Evolutionary conservation across 2,797 vertebrate species (phyloP), one percentile per base, ranked within the genome.

Genomic region (Lycodopsis pacificus): DNA sequence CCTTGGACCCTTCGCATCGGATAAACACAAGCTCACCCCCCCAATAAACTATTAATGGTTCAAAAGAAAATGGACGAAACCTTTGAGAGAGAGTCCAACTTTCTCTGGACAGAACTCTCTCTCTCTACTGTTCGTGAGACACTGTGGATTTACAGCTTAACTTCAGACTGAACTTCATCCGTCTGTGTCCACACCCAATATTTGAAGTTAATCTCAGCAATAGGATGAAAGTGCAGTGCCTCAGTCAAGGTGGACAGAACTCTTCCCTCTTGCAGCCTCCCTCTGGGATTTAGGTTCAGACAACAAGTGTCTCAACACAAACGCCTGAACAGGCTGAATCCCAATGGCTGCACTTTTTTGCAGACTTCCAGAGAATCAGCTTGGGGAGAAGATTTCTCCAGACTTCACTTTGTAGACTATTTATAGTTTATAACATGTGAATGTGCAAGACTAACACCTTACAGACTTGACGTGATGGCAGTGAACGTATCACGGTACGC

Each of bases 121-220:
- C 25, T 73, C 20, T 15, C 20, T 11, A 17, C 38, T 56, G 54
- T 62, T 46, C 19, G 49, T 14, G 46, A 70, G 32, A 59, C 36
- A 65, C 32, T 69, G 12, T 65, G 65, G 67, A 76, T 69, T 76
- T 61, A 59, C 68, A 40, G 57, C 58, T 77, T 53, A 58, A 56
- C 66, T 62, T 77, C 12, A 61, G 65, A 34, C 46, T 56, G 34
- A 63, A 57, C 48, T 34, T 34, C 54, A 27, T 49, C 62, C 9
- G 44, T 49, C 59, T 22, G 36, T 13, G 65, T 73, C 27, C 0
- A 27, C n/a, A 19, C 9, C 36, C 10, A 48, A 10, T 49, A 34
- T 36, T n/a, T 20, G 15, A 65, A 34, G 12, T 66, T 70, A 42
- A 71, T 74, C 15, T 56, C 46, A 25, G 64, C 64, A 40, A 46